These are phyloP conservation scores for Aphis gossypii DNA, from an alignment of 1,140 invertebrate species.

Conservation along the genomic window DNA sequence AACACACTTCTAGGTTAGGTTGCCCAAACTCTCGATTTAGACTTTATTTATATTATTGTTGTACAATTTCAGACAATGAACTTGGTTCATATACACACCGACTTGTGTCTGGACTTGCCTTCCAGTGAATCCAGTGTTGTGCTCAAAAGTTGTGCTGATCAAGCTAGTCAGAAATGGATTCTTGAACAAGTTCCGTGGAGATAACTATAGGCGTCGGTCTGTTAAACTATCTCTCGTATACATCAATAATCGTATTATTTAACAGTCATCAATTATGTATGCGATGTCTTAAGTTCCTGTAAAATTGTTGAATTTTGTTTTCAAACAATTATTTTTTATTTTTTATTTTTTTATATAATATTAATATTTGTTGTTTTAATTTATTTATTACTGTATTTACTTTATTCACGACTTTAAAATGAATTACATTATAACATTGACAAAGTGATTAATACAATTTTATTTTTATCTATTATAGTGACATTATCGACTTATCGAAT, in stretches of 20 bases:
- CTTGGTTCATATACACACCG: constrained; percentile 66
- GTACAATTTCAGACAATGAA: constrained; percentile 64
- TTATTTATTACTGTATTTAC: neutral
- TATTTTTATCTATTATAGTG: too few species aligned
- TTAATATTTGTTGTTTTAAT: neutral
- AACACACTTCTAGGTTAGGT: neutral
- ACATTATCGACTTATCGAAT: too few species aligned
- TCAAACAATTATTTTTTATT: neutral
- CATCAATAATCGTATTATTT: neutral
- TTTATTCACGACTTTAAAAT: neutral
- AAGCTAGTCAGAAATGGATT: constrained; percentile 61
- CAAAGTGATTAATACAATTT: too few species aligned
- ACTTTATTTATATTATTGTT: neutral
- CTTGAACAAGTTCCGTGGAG: constrained; percentile 61
- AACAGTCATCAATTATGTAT: neutral
- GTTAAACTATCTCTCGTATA: neutral
- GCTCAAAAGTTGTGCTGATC: constrained; percentile 60
- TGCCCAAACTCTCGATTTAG: neutral
- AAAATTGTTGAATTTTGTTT: constrained; percentile 4
- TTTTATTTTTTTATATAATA: neutral
- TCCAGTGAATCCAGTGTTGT: constrained; percentile 59
- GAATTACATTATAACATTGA: neutral
- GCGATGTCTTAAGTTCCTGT: constrained; percentile 25
- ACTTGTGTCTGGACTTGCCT: constrained; percentile 68
- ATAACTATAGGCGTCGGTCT: constrained; percentile 28